These are phyloP conservation scores for Xiphias gladius DNA, from an alignment of 2,113 vertebrate species.

Conservation along the genomic window DNA sequence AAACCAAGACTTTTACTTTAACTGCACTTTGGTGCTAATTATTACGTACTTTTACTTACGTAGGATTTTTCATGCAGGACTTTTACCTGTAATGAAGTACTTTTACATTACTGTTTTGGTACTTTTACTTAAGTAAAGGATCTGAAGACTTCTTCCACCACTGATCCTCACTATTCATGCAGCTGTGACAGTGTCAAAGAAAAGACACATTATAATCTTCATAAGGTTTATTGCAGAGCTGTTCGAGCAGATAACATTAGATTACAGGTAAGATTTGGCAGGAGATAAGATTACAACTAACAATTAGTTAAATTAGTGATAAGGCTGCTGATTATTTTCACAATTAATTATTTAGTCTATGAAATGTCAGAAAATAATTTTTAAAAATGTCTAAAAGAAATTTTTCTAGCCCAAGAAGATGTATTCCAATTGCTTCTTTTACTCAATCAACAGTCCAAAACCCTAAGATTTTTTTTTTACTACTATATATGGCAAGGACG, in stretches of 20 bases:
- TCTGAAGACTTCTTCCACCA: not conserved
- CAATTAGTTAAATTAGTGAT: not conserved
- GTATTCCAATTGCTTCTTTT: not conserved
- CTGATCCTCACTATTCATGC: not conserved
- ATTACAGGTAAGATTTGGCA: not conserved
- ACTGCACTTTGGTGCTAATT: too few relatives aligned
- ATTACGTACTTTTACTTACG: too few relatives aligned
- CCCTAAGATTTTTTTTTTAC: not conserved
- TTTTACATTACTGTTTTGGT: too few relatives aligned
- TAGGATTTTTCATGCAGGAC: too few relatives aligned
- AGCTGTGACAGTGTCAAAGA: not conserved
- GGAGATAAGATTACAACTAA: not conserved
- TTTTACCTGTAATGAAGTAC: too few relatives aligned
- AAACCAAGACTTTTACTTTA: too few relatives aligned
- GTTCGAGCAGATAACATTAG: not conserved
- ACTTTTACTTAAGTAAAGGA: too few relatives aligned
- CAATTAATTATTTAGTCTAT: not conserved
- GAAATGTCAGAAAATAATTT: not conserved
- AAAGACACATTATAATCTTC: not conserved
- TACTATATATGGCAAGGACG: not conserved
- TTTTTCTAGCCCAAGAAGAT: not conserved
- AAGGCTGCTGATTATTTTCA: not conserved
- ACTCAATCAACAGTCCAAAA: not conserved
- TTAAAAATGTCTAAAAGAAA: not conserved
- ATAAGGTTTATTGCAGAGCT: not conserved